These are phyloP conservation scores for Schizaphis graminum DNA, from an alignment of 2,888 invertebrate species.

Conservation along the genomic window DNA sequence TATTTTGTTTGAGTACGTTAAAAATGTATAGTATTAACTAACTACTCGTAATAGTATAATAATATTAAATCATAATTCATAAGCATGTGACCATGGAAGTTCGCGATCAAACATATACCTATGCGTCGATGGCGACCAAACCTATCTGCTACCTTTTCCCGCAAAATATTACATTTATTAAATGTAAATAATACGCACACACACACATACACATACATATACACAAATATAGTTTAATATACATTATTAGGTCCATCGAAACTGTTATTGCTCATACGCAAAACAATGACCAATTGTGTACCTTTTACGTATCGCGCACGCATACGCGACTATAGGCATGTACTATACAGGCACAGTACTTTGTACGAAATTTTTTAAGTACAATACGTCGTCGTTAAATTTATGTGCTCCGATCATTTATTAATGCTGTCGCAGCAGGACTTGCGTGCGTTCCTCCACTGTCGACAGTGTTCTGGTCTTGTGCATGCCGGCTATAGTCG, in stretches of 20 bases:
- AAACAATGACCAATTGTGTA: conserved; percentile 10
- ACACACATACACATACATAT: background rate
- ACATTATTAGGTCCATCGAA: background rate
- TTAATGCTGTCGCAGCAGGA: background rate
- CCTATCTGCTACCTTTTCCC: background rate
- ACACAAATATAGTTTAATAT: too few species aligned
- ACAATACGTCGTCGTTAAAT: background rate
- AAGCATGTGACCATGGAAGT: background rate
- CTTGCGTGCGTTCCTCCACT: background rate
- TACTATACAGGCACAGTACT: background rate
- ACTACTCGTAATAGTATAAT: background rate
- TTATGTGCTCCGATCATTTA: background rate
- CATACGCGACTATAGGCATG: background rate
- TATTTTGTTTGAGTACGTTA: background rate
- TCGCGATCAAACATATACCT: background rate
- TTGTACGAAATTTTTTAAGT: background rate
- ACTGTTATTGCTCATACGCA: too few species aligned
- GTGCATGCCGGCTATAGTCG: background rate
- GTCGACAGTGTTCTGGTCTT: background rate
- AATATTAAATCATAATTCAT: background rate
- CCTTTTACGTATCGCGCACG: background rate
- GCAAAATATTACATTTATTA: background rate
- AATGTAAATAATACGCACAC: too few species aligned
- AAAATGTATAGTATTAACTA: background rate
- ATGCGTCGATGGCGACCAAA: background rate